Conservation (phyloP, 2,797 vertebrate genomes). For the Synanceia verrucosa region DNA sequence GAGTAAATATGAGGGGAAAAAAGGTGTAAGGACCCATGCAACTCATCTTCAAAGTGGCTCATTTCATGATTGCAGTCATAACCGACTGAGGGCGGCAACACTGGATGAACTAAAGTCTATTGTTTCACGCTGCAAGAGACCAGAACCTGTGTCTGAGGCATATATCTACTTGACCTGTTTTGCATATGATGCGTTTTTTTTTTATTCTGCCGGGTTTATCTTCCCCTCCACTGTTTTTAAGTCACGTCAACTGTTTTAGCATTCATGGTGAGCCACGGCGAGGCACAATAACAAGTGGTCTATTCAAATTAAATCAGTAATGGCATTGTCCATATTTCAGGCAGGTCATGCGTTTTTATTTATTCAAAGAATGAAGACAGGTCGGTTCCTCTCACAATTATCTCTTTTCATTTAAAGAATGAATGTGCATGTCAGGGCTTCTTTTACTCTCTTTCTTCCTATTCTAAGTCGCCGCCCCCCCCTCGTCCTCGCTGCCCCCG, state of each 20-base stretch:
- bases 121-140: constrained; percentile 8
- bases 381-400: constrained; percentile 83
- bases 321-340: constrained; percentile 86
- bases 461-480: constrained; percentile 56
- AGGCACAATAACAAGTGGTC: constrained; percentile 81
- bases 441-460: constrained; percentile 77
- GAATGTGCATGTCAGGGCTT: constrained; percentile 82
- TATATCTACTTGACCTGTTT: constrained; percentile 58
- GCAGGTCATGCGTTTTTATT: constrained; percentile 84
- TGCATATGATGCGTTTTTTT: constrained; percentile 55
- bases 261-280: constrained; percentile 69
- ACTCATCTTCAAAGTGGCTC: constrained; percentile 63
- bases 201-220: constrained; percentile 50
- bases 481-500: constrained; percentile 66
- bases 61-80: constrained; percentile 60
- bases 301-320: constrained; percentile 87
- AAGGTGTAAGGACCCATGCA: constrained; percentile 35
- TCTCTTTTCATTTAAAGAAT: constrained; percentile 85
- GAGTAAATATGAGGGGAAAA: constrained; percentile 18
- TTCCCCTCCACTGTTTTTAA: constrained; percentile 51
- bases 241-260: constrained; percentile 64
- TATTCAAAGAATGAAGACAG: constrained; percentile 84
- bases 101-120: constrained; percentile 20
- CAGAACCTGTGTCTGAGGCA: constrained; percentile 28
- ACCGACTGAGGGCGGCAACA: constrained; percentile 33